A percentile compares a stretch with the other conserved stretches of the same genome.
phyloP scores from a whole-genome alignment of 2,113 vertebrate species.

The Neogale vison region DNA sequence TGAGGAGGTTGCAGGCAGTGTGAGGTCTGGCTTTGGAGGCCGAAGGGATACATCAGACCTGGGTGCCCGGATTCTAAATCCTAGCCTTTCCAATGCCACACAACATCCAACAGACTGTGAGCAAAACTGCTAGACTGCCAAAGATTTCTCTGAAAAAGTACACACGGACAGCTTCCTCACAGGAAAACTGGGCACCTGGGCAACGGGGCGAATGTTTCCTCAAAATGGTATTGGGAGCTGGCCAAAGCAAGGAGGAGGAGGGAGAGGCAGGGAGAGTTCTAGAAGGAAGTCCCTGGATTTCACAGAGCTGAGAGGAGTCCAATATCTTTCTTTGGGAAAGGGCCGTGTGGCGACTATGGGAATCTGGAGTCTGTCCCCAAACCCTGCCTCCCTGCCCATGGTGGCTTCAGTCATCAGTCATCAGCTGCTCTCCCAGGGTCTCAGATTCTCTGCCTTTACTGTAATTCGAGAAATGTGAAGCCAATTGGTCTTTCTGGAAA shows the following conservation, averaged over 20 bases:
- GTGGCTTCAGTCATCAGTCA: background rate
- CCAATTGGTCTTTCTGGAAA: background rate
- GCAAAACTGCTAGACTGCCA: background rate
- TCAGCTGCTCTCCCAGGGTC: background rate
- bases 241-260: rapidly evolving
- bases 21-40: background rate
- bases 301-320: background rate
- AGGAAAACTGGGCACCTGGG: background rate
- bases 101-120: background rate
- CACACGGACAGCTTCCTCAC: rapidly evolving
- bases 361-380: background rate
- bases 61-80: background rate
- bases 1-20: background rate
- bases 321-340: background rate
- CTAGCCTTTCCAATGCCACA: background rate
- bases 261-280: too few species aligned
- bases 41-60: background rate
- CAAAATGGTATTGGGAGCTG: background rate
- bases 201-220: rapidly evolving
- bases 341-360: rapidly evolving
- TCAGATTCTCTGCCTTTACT: background rate
- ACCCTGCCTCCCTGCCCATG: background rate
- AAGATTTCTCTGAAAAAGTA: background rate
- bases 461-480: background rate
- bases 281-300: background rate